A percentile compares a stretch with the other conserved stretches of the same genome.
These are phyloP conservation scores for Zeuzera pyrina DNA, from an alignment of 2,888 invertebrate genomes.

Conservation along the genomic window DNA sequence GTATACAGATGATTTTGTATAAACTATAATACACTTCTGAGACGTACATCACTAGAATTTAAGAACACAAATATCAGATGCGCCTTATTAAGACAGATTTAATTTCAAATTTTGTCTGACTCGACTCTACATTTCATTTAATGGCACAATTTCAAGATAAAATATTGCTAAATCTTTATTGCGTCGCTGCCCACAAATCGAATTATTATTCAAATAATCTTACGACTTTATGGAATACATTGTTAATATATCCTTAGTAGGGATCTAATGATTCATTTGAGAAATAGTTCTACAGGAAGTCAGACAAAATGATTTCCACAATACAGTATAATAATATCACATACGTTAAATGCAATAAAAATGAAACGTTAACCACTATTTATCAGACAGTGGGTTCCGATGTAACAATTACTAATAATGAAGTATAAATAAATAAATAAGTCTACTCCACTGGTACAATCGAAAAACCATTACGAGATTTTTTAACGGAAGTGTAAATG, in stretches of 20 bases:
- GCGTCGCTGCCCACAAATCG: not conserved
- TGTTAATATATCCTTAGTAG: too few relatives aligned
- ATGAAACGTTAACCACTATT: slow-evolving; percentile 53
- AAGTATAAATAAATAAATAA: slow-evolving; percentile 63
- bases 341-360: slow-evolving; percentile 68
- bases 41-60: slow-evolving; percentile 44
- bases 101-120: slow-evolving; percentile 66
- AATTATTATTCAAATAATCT: slow-evolving; percentile 2
- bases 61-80: slow-evolving; percentile 48
- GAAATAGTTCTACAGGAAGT: slow-evolving; percentile 68
- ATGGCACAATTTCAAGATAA: slow-evolving; percentile 44
- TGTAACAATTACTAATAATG: slow-evolving; percentile 40
- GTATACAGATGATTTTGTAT: slow-evolving; percentile 70
- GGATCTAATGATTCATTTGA: too few relatives aligned
- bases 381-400: slow-evolving; percentile 31
- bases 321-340: slow-evolving; percentile 65
- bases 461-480: slow-evolving; percentile 70
- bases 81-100: slow-evolving; percentile 43
- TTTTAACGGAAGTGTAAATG: slow-evolving; percentile 67
- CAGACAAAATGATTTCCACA: slow-evolving; percentile 69
- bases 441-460: slow-evolving; percentile 66
- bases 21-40: slow-evolving; percentile 64
- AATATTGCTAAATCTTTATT: not conserved
- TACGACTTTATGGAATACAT: slow-evolving; percentile 30
- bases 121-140: slow-evolving; percentile 39